Evolutionary conservation across 30 jellyfish, hydroid and myxozoan genomes (phyloP), one percentile per base, ranked within the genome.

Genomic region (Cassiopea xamachana): DNA sequence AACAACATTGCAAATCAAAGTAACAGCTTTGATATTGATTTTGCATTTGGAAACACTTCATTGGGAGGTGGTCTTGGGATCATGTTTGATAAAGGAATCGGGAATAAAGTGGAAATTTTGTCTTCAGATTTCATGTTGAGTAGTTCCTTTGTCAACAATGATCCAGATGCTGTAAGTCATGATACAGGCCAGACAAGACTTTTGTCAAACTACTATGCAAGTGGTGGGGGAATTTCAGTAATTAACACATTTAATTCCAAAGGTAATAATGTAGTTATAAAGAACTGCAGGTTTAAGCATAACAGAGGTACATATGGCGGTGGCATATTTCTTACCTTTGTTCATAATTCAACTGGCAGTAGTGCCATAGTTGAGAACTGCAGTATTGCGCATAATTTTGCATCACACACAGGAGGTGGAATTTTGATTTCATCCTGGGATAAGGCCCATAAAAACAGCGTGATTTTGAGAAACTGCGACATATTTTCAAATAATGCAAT

Each of bases 231-330:
- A n/a, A 75, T 90, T 43, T 45, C 89, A 44, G 61, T 90, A 15
- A 47, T 90, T 61, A 87, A 90, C 75, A 79, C 92, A 9, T 90
- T 90, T 75, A 60, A 82, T 68, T 69, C 92, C 2, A 16, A 74
- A 1, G 74, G 58, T n/a, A 90, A 90, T 82, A 51, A 27, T 67
- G 97, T 90, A 4, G 27, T 12, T 10, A 60, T 90, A 13, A 76
- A 60, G 44, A 60, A 82, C 49, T 80, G 92, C 45, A 60, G 50
- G n/a, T 69, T 90, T 82, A 77, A 82, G 19, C 77, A 81, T 1
- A 90, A 90, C 75, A 59, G 60, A 68, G 97, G 92, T 9, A 90
- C 97, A 14, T 90, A 90, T 82, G 97, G 89, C 1, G 97, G 97
- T 0, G 97, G 97, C 8, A 48, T 90, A 46, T 90, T 81, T 47